Conservation (phyloP, 1,140 invertebrate genomes). For the Achroia grisella region DNA sequence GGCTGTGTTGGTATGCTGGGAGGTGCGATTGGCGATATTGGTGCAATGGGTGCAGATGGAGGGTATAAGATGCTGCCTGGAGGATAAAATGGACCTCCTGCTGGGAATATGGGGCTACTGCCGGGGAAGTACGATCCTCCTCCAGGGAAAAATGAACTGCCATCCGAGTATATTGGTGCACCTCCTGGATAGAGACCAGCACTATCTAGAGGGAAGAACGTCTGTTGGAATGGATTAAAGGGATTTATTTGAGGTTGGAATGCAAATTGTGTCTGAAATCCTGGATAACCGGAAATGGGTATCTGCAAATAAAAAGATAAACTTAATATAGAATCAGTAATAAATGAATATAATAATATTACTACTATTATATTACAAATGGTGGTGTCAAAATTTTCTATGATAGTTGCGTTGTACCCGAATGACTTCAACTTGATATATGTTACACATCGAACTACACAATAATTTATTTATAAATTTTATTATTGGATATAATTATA, state of each 20-base stretch:
- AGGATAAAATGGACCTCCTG: constrained; percentile 4
- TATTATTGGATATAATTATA: too few species aligned
- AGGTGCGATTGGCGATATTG: constrained; percentile 4
- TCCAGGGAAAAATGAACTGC: not conserved
- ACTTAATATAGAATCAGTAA: not conserved
- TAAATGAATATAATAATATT: too few species aligned
- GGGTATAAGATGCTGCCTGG: constrained; percentile 2
- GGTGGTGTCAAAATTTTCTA: too few species aligned
- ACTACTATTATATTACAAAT: too few species aligned
- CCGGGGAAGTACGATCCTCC: constrained; percentile 4
- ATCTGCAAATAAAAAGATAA: not conserved
- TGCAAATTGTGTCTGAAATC: constrained; percentile 24
- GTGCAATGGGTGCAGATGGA: not conserved
- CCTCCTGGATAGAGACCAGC: not conserved
- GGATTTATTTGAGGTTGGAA: constrained; percentile 34
- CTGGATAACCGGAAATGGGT: not conserved
- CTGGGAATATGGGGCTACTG: not conserved
- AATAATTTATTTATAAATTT: too few species aligned
- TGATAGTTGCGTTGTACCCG: too few species aligned
- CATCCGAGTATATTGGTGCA: constrained; percentile 1
- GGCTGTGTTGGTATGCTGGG: not conserved
- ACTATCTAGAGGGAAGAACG: constrained; percentile 28
- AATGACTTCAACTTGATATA: too few species aligned
- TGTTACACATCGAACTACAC: too few species aligned
- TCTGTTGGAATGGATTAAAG: constrained; percentile 17